A percentile compares a stretch with the other conserved stretches of the same genome.
Evolutionary conservation across 2,888 invertebrate genomes (phyloP).

Genomic region (Dicycla oo): DNA sequence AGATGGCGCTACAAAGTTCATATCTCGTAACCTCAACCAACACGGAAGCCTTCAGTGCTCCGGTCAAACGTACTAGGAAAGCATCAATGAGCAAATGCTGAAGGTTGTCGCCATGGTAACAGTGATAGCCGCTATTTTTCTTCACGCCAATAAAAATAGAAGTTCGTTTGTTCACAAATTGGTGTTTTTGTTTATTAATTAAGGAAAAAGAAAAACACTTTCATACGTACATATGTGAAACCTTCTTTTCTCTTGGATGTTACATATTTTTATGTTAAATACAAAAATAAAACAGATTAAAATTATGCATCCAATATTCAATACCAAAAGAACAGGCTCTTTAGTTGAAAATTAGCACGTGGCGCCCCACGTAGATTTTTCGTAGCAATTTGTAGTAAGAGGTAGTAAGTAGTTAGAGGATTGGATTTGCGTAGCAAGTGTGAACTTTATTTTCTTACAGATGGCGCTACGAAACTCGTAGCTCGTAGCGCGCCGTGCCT

Average conservation of each 20-base stretch:
- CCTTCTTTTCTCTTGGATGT: not conserved
- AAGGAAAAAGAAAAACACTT: not conserved
- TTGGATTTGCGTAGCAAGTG: not conserved
- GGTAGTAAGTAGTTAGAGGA: not conserved
- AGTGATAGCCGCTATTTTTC: not conserved
- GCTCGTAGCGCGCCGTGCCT: slow-evolving; percentile 1
- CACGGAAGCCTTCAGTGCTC: slow-evolving; percentile 20
- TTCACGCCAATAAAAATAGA: not conserved
- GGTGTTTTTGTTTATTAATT: not conserved
- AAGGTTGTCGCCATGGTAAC: slow-evolving; percentile 1
- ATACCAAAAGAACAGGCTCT: not conserved
- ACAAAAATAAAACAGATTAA: too few relatives aligned
- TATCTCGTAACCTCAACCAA: not conserved
- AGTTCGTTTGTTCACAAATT: not conserved
- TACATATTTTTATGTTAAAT: not conserved
- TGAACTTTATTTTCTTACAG: not conserved
- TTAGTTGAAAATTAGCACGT: not conserved
- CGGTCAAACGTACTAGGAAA: slow-evolving; percentile 45
- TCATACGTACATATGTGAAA: not conserved
- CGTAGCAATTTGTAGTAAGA: slow-evolving; percentile 15
- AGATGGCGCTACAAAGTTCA: slow-evolving; percentile 19
- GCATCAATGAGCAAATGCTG: slow-evolving; percentile 1
- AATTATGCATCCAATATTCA: not conserved
- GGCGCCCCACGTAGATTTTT: not conserved
- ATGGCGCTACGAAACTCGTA: slow-evolving; percentile 21